Conservation (phyloP, 2,113 vertebrate genomes). For the Cochlearius cochlearius region DNA sequence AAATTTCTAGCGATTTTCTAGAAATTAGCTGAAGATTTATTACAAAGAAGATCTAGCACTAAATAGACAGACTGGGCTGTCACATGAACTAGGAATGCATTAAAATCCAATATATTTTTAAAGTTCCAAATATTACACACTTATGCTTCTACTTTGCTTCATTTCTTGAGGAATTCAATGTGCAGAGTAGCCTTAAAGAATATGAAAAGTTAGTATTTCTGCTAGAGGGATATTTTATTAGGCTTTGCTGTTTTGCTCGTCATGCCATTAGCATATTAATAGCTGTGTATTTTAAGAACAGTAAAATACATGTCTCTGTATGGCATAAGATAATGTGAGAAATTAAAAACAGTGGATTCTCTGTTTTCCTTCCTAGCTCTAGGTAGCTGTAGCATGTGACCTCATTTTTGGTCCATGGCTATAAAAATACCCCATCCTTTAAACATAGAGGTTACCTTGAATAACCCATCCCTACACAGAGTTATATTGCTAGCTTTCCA, state of each 20-base stretch:
- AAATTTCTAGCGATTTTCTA: neutral
- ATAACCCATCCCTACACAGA: slow-evolving; percentile 75
- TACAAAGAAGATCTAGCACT: neutral
- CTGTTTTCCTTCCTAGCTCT: neutral
- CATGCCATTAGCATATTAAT: slow-evolving; percentile 35
- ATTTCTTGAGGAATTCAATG: slow-evolving; percentile 28
- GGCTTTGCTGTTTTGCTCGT: slow-evolving; percentile 12
- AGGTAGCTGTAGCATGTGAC: slow-evolving; percentile 32
- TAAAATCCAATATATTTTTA: neutral
- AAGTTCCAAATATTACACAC: neutral
- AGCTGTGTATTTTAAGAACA: slow-evolving; percentile 45
- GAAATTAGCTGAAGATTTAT: neutral
- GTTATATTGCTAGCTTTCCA: slow-evolving; percentile 74
- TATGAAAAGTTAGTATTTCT: slow-evolving; percentile 36
- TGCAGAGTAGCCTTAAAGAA: slow-evolving; percentile 14
- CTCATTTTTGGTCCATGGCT: slow-evolving; percentile 32
- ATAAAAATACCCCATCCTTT: slow-evolving; percentile 62
- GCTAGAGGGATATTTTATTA: slow-evolving; percentile 35
- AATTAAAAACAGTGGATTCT: slow-evolving; percentile 16
- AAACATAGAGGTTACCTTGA: slow-evolving; percentile 71
- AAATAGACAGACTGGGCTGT: neutral
- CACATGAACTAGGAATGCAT: neutral
- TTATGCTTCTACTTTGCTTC: neutral
- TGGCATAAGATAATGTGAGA: slow-evolving; percentile 10
- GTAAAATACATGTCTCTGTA: slow-evolving; percentile 15